phyloP scores from a whole-genome alignment of 2,113 vertebrate genomes.

The Barnardius zonarius region DNA sequence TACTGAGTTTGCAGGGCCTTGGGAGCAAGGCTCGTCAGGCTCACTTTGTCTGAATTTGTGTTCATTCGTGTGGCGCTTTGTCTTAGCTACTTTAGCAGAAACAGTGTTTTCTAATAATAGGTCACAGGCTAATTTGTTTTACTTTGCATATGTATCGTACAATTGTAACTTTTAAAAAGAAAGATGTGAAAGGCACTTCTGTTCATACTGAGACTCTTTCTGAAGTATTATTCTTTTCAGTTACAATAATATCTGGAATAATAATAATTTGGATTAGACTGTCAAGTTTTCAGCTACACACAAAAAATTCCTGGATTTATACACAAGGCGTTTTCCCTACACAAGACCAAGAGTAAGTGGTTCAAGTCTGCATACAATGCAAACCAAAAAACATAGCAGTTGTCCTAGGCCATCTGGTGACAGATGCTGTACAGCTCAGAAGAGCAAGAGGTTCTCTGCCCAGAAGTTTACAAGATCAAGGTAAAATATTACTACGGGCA shows the following conservation, averaged over 20 bases:
- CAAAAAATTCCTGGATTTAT: not conserved
- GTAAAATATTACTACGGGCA: not conserved
- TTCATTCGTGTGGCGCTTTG: not conserved
- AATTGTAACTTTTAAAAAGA: not conserved
- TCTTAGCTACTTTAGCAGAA: not conserved
- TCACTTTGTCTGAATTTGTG: not conserved
- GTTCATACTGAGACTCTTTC: not conserved
- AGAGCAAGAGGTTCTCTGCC: not conserved
- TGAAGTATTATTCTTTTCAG: not conserved
- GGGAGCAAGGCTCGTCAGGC: not conserved
- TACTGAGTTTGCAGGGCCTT: not conserved
- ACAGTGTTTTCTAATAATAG: not conserved
- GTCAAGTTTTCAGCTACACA: not conserved
- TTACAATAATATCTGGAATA: not conserved
- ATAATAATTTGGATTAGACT: not conserved
- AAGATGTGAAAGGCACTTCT: not conserved
- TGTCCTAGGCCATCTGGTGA: not conserved
- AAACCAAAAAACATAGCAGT: not conserved
- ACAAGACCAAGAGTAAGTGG: not conserved
- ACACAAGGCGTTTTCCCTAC: fast-evolving
- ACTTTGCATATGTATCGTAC: not conserved
- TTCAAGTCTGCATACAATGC: not conserved
- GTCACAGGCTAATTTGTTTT: not conserved
- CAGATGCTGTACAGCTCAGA: not conserved
- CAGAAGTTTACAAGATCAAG: not conserved